Conservation (phyloP, 2,888 invertebrate species). For the Ceramica pisi region DNA sequence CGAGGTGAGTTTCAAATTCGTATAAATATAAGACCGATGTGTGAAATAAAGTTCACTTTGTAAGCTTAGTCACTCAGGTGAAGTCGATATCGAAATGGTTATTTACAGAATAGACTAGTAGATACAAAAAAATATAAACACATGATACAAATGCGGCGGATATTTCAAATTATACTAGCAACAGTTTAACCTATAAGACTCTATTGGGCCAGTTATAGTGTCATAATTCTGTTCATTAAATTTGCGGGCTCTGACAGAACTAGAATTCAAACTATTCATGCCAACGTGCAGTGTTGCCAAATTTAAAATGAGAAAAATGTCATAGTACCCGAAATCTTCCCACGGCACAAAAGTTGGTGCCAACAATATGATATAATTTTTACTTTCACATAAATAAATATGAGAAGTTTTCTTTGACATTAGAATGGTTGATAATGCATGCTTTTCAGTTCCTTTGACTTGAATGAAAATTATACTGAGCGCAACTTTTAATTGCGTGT, state of each 20-base stretch:
- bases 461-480: slow-evolving; percentile 1
- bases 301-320: slow-evolving; percentile 25
- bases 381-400: slow-evolving; percentile 55
- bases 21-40: too few relatives aligned
- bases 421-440: slow-evolving; percentile 32
- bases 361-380: slow-evolving; percentile 49
- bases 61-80: too few relatives aligned
- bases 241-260: too few relatives aligned
- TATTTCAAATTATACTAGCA: neutral
- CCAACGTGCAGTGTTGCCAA: slow-evolving; percentile 30
- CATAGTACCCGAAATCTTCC: slow-evolving; percentile 37
- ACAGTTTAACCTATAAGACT: too few relatives aligned
- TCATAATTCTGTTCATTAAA: too few relatives aligned
- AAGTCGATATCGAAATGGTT: too few relatives aligned
- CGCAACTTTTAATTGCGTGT: neutral
- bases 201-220: too few relatives aligned
- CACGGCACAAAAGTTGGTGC: slow-evolving; percentile 48
- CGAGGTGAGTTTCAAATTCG: too few relatives aligned
- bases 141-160: too few relatives aligned
- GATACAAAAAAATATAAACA: too few relatives aligned
- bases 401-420: slow-evolving; percentile 36
- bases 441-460: neutral
- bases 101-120: too few relatives aligned
- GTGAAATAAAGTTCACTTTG: too few relatives aligned
- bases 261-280: slow-evolving; percentile 20